Base-by-base conservation (phyloP, 2,113 vertebrate genomes). In the Arothron firmamentum region DNA sequence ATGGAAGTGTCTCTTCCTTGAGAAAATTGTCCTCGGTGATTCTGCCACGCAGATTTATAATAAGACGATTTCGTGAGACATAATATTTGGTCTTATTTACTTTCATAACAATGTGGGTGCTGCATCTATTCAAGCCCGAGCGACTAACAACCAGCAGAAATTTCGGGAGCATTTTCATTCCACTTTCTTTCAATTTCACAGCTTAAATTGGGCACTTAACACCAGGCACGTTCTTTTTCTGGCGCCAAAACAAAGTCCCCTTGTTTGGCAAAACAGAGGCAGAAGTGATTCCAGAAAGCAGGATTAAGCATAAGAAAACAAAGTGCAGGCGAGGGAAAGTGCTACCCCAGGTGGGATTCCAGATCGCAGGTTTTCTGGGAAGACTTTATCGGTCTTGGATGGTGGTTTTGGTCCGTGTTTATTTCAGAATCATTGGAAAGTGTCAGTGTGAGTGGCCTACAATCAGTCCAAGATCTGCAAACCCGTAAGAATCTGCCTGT, bases 11-110 rank as follows among this genome's bases (percentile, higher is more conserved):
- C 8, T 67, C 70, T 80, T 75, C 81, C 72, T 52, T 59, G 68
- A 82, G 80, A 74, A 63, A 72, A 67, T 68, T 48, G 74, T 79
- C 61, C 67, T 41, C 67, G 84, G 74, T 85, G 59, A 83, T 86
- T 83, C 83, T 66, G 65, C 79, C 67, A 68, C 56, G 20, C 69
- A 81, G 81, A 86, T 84, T 82, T 81, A 78, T 78, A 61, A 75
- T 47, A 34, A 70, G 51, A 78, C 56, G 60, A 74, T 75, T 73
- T 67, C 59, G 54, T 62, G 63, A 38, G 12, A 38, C 62, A 56
- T 77, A 85, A 87, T 89, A 28, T 84, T 89, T 72, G n/a, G 43
- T 75, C 80, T 80, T 79, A 86, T 83, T 85, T 79, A 88, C 80
- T 87, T 85, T 81, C 84, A 85, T 83, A 90, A 77, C 72, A 85